Evolutionary conservation across 2,113 vertebrate genomes (phyloP).

Genomic region (Tragulus kanchil): DNA sequence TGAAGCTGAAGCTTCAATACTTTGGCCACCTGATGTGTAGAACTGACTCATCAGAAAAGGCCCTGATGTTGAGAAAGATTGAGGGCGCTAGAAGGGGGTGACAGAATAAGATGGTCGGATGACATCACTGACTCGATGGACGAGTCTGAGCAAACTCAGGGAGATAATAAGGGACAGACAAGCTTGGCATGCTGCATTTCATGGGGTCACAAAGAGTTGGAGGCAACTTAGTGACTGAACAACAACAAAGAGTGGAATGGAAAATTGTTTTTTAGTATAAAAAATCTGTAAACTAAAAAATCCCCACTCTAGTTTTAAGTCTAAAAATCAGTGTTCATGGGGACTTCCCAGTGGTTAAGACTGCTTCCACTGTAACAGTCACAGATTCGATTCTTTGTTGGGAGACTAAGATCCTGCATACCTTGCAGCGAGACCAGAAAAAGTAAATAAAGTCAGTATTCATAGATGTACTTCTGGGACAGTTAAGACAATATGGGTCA

Average conservation of each 20-base stretch:
- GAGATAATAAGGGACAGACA: too few relatives aligned
- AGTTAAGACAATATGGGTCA: slow-evolving; percentile 18
- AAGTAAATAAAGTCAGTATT: background rate
- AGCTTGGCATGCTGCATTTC: too few relatives aligned
- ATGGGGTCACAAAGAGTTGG: too few relatives aligned
- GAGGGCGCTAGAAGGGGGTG: too few relatives aligned
- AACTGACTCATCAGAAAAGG: too few relatives aligned
- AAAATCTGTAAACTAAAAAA: slow-evolving; percentile 29
- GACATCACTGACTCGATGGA: too few relatives aligned
- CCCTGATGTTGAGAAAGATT: too few relatives aligned
- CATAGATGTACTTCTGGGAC: slow-evolving; percentile 10
- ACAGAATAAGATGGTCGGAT: too few relatives aligned
- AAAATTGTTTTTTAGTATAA: background rate
- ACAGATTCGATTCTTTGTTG: background rate
- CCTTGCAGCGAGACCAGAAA: background rate
- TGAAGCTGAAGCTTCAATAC: too few relatives aligned
- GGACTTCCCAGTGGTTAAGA: background rate
- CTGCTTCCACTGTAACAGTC: background rate
- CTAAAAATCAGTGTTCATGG: slow-evolving; percentile 33
- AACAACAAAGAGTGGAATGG: background rate
- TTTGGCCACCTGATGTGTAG: too few relatives aligned
- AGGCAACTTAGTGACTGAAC: too few relatives aligned
- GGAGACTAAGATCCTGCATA: background rate
- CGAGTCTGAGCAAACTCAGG: too few relatives aligned
- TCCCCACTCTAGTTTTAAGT: background rate